A percentile compares a stretch with the other conserved stretches of the same genome.
Conservation (phyloP, 1,140 invertebrate genomes). For the Platyura marginata region DNA sequence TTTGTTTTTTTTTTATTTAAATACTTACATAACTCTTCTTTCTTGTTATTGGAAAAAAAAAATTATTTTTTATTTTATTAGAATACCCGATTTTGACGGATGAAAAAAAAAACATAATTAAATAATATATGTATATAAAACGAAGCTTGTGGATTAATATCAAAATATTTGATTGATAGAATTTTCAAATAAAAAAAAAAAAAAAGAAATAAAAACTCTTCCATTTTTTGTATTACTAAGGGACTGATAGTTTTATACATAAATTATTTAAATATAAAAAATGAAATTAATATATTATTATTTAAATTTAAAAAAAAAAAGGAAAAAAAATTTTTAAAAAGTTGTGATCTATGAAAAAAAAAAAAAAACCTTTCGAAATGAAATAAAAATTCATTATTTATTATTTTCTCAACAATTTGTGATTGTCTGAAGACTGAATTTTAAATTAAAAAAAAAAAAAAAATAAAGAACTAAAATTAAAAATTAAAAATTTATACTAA, state of each 20-base stretch:
- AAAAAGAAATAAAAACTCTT: background rate
- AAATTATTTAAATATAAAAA: slow-evolving; percentile 1
- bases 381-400: background rate
- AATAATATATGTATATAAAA: background rate
- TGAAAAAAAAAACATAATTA: background rate
- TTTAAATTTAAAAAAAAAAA: slow-evolving; percentile 7
- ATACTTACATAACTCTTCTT: no score
- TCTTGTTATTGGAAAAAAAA: no score
- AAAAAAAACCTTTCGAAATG: background rate
- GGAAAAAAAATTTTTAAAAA: slow-evolving; percentile 9
- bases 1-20: no score
- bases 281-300: slow-evolving; percentile 6
- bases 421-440: slow-evolving; percentile 8
- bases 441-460: background rate
- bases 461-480: slow-evolving; percentile 2
- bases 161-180: background rate
- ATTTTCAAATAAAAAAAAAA: background rate
- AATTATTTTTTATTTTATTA: no score
- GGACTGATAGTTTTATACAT: background rate
- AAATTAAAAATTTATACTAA: slow-evolving; percentile 2
- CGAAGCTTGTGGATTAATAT: background rate
- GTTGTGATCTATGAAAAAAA: background rate
- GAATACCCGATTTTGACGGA: no score
- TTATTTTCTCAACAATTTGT: slow-evolving; percentile 5
- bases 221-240: background rate